Evolutionary conservation across 2,888 invertebrate species (phyloP).

Genomic region (Chymomyza amoena): DNA sequence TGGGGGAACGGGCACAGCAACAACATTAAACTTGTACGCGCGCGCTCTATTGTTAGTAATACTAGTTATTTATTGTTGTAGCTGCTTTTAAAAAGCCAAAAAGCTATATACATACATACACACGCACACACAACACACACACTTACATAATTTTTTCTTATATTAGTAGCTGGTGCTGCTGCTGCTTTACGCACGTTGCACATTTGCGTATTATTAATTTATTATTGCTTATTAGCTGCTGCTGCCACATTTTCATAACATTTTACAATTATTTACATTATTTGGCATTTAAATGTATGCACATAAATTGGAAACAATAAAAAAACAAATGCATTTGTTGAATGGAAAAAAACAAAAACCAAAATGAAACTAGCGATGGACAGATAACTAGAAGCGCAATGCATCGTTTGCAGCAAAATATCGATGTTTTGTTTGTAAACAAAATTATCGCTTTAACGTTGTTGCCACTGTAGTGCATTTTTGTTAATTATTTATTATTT

Average conservation of each 20-base stretch:
- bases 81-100: background rate
- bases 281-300: background rate
- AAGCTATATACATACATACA: background rate
- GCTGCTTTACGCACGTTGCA: constrained; percentile 49
- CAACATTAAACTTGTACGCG: constrained; percentile 11
- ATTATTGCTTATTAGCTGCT: background rate
- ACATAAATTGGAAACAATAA: constrained; percentile 33
- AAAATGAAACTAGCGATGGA: constrained; percentile 55
- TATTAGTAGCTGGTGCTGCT: constrained; percentile 33
- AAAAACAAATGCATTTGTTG: constrained; percentile 66
- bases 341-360: constrained; percentile 57
- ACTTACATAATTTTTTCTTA: constrained; percentile 62
- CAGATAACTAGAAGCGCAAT: background rate
- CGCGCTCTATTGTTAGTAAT: background rate
- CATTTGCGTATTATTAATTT: constrained; percentile 14
- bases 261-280: background rate
- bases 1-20: constrained; percentile 65
- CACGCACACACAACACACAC: constrained; percentile 26
- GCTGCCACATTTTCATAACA: background rate
- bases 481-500: too few species aligned
- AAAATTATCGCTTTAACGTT: too few species aligned
- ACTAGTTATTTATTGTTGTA: background rate
- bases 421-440: background rate
- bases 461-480: too few species aligned
- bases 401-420: background rate